These are phyloP conservation scores for Orchesella cincta DNA, from an alignment of 1,140 invertebrate species.

Conservation along the genomic window DNA sequence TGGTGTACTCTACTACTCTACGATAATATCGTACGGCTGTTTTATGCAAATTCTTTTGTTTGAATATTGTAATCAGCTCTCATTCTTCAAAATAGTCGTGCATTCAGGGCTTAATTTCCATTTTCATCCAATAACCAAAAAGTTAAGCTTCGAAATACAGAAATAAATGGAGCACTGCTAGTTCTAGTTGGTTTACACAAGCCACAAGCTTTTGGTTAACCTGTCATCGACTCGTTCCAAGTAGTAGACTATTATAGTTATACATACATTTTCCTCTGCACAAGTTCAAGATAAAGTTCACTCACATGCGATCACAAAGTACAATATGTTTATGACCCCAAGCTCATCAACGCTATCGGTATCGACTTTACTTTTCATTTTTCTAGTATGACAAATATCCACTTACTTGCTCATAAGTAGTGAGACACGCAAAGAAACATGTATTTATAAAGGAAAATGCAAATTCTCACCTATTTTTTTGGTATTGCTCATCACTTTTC, in stretches of 20 bases:
- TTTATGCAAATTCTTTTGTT: too few species aligned
- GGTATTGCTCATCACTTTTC: background rate
- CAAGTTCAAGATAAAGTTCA: background rate
- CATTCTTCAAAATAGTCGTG: background rate
- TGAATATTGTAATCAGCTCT: too few species aligned
- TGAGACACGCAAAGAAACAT: background rate
- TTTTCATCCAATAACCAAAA: background rate
- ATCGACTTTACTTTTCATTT: background rate
- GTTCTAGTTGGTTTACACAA: too few species aligned
- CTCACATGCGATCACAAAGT: background rate
- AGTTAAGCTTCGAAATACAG: too few species aligned
- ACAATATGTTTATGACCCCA: background rate
- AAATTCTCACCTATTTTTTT: background rate
- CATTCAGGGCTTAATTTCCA: background rate
- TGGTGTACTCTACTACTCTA: too few species aligned
- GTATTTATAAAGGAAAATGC: background rate
- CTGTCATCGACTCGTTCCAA: too few species aligned
- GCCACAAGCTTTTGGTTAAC: too few species aligned
- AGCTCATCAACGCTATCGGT: background rate
- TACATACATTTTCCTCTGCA: too few species aligned
- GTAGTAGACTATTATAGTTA: too few species aligned
- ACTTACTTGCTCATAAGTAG: background rate
- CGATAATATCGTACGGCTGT: too few species aligned
- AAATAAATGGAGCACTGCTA: too few species aligned
- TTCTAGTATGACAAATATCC: too few species aligned